Conservation (phyloP, 2,113 vertebrate species). For the Galbula dea region DNA sequence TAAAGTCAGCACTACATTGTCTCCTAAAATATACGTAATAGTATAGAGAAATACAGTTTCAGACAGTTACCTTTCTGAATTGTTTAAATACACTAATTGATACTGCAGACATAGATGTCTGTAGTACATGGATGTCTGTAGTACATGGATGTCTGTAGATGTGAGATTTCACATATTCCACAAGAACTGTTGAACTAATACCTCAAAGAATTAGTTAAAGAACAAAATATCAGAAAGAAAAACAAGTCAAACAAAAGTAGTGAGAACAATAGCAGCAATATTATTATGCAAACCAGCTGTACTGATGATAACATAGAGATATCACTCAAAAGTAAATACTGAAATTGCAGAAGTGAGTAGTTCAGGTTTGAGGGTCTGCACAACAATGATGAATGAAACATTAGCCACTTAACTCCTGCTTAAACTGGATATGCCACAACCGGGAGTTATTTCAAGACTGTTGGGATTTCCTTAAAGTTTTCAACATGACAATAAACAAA, state of each 20-base stretch:
- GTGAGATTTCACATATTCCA: background rate
- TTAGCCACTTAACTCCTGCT: background rate
- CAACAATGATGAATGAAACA: background rate
- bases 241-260: background rate
- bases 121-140: no score
- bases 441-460: background rate
- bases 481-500: background rate
- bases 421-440: background rate
- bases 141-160: no score
- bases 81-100: background rate
- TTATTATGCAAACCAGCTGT: background rate
- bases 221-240: background rate
- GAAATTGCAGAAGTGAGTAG: background rate
- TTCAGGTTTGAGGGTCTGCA: background rate
- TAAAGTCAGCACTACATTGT: background rate
- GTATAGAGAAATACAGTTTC: background rate
- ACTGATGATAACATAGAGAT: background rate
- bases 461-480: background rate
- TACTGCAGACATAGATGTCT: background rate
- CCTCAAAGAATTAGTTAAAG: background rate
- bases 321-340: background rate
- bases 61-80: background rate
- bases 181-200: background rate
- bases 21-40: background rate
- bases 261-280: background rate